phyloP scores from a whole-genome alignment of 1,140 invertebrate species.

The Agraylea sexmaculata region DNA sequence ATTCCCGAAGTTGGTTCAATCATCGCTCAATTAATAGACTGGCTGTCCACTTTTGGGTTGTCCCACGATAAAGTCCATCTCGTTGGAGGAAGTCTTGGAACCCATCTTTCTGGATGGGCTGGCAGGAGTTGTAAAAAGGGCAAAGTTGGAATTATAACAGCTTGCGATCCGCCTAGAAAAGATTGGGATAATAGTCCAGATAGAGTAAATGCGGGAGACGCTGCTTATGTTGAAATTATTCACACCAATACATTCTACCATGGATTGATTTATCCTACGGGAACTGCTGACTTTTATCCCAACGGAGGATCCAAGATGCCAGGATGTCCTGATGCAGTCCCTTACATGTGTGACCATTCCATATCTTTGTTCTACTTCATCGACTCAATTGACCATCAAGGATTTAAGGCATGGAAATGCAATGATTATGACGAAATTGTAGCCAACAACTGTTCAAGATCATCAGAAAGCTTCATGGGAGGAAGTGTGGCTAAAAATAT shows the following conservation, averaged over 20 bases:
- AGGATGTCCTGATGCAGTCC: constrained; percentile 44
- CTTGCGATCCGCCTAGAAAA: constrained; percentile 10
- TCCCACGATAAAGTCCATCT: constrained; percentile 53
- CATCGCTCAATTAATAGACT: constrained; percentile 32
- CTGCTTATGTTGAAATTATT: constrained; percentile 53
- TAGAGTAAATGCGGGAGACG: constrained; percentile 47
- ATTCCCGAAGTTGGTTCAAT: constrained; percentile 30
- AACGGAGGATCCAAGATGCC: constrained; percentile 50
- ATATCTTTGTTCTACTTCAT: constrained; percentile 34
- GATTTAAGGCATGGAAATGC: neutral
- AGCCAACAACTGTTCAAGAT: neutral
- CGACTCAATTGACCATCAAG: constrained; percentile 24
- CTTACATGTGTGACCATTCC: too few relatives aligned
- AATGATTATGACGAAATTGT: constrained; percentile 1
- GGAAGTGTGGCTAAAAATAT: neutral
- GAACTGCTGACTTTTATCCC: constrained; percentile 58
- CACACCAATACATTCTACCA: constrained; percentile 51
- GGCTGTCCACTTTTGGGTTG: constrained; percentile 20
- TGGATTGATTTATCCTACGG: constrained; percentile 42
- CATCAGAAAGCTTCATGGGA: constrained; percentile 3
- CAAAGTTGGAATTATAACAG: constrained; percentile 12
- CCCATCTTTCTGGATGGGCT: constrained; percentile 81
- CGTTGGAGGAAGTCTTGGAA: constrained; percentile 78
- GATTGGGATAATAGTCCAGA: constrained; percentile 20
- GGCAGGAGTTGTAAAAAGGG: constrained; percentile 20